Percentiles rank a stretch among this genome's conserved stretches.
These are phyloP conservation scores for Cataglyphis altisquamis DNA, from an alignment of 2,888 invertebrate species.

Conservation along the genomic window DNA sequence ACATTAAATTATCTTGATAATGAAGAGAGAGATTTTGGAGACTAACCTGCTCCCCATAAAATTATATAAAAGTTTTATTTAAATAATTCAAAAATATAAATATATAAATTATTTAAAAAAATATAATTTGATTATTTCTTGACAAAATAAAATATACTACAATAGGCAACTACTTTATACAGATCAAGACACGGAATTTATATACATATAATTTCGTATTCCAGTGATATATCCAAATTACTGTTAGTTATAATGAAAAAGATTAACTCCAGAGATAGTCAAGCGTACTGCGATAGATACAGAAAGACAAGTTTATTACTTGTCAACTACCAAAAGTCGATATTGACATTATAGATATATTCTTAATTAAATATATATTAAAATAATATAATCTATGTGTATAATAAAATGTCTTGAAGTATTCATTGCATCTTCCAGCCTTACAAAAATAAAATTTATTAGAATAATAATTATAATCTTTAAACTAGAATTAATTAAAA, in stretches of 20 bases:
- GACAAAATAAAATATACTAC: not conserved
- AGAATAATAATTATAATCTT: not conserved
- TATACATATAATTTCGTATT: not conserved
- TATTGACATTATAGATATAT: not conserved
- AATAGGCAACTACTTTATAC: not conserved
- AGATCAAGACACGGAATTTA: constrained; percentile 18
- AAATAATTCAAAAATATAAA: constrained; percentile 7
- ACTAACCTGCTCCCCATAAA: not conserved
- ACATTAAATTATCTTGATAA: not conserved
- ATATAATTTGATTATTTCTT: not conserved
- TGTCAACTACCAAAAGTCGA: not conserved
- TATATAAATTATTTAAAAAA: not conserved
- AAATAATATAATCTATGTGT: constrained; percentile 14
- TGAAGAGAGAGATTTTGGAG: not conserved
- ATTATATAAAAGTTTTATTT: not conserved
- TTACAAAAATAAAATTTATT: constrained; percentile 18
- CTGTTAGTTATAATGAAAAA: constrained; percentile 41
- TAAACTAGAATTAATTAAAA: not conserved
- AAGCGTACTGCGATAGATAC: constrained; percentile 16
- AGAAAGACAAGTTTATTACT: not conserved
- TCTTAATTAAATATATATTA: constrained; percentile 3
- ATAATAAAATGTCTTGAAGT: constrained; percentile 32
- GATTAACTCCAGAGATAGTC: constrained; percentile 42
- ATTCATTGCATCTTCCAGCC: constrained; percentile 48
- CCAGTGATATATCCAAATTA: constrained; percentile 42